Conservation (phyloP, 2,797 vertebrate species). For the Chiloscyllium punctatum region DNA sequence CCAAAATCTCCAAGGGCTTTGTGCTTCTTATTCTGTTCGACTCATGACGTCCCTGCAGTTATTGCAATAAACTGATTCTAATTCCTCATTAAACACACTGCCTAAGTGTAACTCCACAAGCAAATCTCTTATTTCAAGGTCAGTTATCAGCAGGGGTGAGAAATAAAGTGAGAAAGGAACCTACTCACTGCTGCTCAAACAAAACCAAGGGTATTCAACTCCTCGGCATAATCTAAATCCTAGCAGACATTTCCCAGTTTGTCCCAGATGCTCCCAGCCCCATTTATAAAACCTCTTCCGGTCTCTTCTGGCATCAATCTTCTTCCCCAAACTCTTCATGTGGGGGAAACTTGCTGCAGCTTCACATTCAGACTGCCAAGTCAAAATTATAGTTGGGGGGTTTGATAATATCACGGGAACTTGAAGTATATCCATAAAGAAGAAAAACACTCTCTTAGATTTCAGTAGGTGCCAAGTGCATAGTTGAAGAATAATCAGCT, state of each 20-base stretch:
- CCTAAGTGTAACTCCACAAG: neutral
- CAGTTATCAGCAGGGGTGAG: neutral
- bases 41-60: neutral
- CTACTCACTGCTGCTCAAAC: neutral
- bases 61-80: neutral
- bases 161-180: too few relatives aligned
- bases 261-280: neutral
- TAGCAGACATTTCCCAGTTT: neutral
- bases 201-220: neutral
- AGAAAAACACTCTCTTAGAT: too few relatives aligned
- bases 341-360: too few relatives aligned
- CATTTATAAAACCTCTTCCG: neutral
- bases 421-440: neutral
- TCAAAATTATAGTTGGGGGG: neutral
- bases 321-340: neutral
- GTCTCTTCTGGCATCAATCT: neutral
- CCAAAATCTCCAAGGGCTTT: neutral
- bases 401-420: neutral
- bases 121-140: neutral
- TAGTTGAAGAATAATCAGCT: neutral
- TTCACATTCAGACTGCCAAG: too few relatives aligned
- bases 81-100: neutral
- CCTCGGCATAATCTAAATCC: neutral
- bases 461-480: neutral
- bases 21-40: neutral